Base-by-base conservation (phyloP, 2,797 vertebrate genomes). In the Crax fasciolata region DNA sequence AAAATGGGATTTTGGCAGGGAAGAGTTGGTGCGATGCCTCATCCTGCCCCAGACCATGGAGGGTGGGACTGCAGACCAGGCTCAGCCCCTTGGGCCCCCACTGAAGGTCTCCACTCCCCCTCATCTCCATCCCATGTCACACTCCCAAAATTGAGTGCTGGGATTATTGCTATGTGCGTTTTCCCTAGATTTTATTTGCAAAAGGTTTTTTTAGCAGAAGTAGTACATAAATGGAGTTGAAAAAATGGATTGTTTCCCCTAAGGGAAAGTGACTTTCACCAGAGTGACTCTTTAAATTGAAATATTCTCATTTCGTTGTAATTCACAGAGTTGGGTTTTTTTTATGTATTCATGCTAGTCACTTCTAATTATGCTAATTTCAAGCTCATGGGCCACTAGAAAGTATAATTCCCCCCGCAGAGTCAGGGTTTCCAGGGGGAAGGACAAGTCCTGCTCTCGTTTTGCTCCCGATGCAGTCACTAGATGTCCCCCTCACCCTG, bases 401-500 rank as follows among this genome's bases (percentile, higher is more conserved):
- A 95, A 94, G 78, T 74, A 49, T 90, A 79, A 92, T 88, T 44
- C 70, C 17, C 68, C 73, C 1, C 4, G 70, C 83, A 63, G 83
- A 57, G 46, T 24, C 70, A 5, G 73, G 25, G 20, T 68, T 84
- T 73, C 41, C 39, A 9, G 35, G 7, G 19, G 39, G 8, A 30
- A 14, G 39, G 61, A 24, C 12, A 18, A 30, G 38, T 27, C 61
- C 61, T 20, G 39, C 12, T 30, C 61, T 28, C 12, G 12, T 28
- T 28, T 20, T 19, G 39, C 61, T 63, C 61, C 39, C 59, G 13
- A 8, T 18, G 39, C 61, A 4, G 66, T 86, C 96, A 73, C 94
- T 96, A 97, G 96, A n/a, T 95, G 96, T 96, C 96, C 85, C 80
- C 48, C 80, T 94, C 49, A 54, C 51, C 87, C 73, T 59, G 46